Evolutionary conservation across 1,140 invertebrate genomes (phyloP).

Genomic region (Camponotus pennsylvanicus): DNA sequence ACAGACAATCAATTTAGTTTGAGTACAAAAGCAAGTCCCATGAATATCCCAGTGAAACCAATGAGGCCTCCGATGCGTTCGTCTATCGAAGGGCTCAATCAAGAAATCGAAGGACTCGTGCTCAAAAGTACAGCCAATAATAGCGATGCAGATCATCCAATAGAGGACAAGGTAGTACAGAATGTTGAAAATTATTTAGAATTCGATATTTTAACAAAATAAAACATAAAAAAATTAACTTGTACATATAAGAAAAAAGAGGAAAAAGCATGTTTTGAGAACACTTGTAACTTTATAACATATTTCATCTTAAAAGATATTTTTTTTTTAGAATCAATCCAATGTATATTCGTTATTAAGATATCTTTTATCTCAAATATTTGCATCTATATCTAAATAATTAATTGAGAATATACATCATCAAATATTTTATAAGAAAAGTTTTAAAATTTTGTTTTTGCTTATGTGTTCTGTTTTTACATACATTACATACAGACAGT

Average conservation of each 20-base stretch:
- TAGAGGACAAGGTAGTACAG: slow-evolving; percentile 83
- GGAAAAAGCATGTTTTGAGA: background rate
- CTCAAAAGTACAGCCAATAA: slow-evolving; percentile 85
- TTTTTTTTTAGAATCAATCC: background rate
- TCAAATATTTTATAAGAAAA: slow-evolving; percentile 17
- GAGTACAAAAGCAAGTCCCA: slow-evolving; percentile 87
- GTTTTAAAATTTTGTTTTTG: background rate
- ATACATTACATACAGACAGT: too few species aligned
- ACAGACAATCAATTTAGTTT: slow-evolving; percentile 84
- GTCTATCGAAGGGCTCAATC: slow-evolving; percentile 94
- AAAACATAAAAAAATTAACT: background rate
- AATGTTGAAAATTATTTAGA: background rate
- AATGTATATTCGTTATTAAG: background rate
- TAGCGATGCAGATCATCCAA: slow-evolving; percentile 82
- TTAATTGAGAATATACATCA: background rate
- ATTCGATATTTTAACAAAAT: background rate
- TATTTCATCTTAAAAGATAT: background rate
- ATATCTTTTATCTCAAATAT: background rate
- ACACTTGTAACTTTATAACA: background rate
- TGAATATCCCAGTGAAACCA: slow-evolving; percentile 87
- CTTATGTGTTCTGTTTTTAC: background rate
- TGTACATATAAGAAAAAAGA: background rate
- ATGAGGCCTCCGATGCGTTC: slow-evolving; percentile 90
- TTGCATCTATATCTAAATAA: background rate
- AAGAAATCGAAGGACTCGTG: slow-evolving; percentile 93